Base-by-base conservation (phyloP, 2,797 vertebrate species). In the Lophotriccus pileatus region DNA sequence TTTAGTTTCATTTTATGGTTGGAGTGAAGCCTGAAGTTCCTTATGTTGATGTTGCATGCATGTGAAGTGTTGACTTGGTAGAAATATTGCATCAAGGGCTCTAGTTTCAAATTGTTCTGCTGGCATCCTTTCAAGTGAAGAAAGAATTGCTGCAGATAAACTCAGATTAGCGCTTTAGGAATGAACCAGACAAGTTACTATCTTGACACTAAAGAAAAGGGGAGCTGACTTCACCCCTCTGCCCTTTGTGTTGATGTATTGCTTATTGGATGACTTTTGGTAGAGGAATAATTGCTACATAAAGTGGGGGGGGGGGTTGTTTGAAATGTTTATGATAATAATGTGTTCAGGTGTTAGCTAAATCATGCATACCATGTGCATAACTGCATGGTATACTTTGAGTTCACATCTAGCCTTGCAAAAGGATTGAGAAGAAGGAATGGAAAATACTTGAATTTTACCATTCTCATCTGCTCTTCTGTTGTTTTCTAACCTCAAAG, bases 251-350 rank as follows among this genome's bases (percentile, higher is more conserved):
- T 67, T 87, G 41, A 37, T 89, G 52, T 69, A 34, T 24, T 73
- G 23, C 15, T 64, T 73, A 32, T 53, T 74, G 62, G 41, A 49
- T 88, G 37, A 52, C 62, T n/a, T 1, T 24, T 17, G 12, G 19
- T 53, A 34, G 49, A 47, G 44, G 37, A 83, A 39, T 77, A 17
- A 41, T 67, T 80, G 83, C 44, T 67, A 5, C 2, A 0, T 37
- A 43, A 20, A 1, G 20, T 83, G 34, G 8, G 17, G 3, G 0
- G 4, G 34, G 8, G 17, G 3, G 0, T 4, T 49, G 4, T 59
- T 34, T 83, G 30, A 24, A 77, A 59, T 36, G 10, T 28, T 73
- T 32, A 69, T 53, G 49, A 1, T 52, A 59, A 46, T 0, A 34
- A 4, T 8, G 5, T 46, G 27, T 63, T 59, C 3, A 5, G 3